Percentiles rank a stretch among this genome's conserved stretches.
These are phyloP conservation scores for Hydrolagus affinis DNA, from an alignment of 2,113 vertebrate species.

Conservation along the genomic window DNA sequence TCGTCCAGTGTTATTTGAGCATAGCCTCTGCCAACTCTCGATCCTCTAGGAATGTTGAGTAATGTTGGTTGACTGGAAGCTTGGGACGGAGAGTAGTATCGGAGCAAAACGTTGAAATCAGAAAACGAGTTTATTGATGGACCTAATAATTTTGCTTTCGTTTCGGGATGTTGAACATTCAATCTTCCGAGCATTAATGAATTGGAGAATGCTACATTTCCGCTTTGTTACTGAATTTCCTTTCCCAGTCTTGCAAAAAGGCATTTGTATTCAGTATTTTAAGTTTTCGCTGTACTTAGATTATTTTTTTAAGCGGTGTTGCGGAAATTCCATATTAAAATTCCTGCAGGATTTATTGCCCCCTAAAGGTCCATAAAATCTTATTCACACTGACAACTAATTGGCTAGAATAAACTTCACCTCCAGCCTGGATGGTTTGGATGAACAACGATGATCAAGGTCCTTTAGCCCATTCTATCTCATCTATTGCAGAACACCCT, in stretches of 20 bases:
- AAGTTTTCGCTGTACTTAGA: background rate
- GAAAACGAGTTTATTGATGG: background rate
- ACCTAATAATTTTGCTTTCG: background rate
- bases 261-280: background rate
- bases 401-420: no score
- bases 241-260: background rate
- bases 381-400: no score
- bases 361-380: no score
- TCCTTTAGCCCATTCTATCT: no score
- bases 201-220: background rate
- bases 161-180: background rate
- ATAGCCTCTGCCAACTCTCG: background rate
- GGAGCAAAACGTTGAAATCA: background rate
- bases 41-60: background rate
- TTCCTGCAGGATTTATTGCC: background rate
- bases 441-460: no score
- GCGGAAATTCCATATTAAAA: conserved; percentile 1
- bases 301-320: background rate
- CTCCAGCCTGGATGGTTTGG: no score
- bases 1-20: background rate
- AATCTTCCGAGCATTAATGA: background rate
- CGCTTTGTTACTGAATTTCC: background rate
- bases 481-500: no score
- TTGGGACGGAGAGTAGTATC: background rate
- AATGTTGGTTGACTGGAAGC: background rate